A percentile compares a stretch with the other conserved stretches of the same genome.
Evolutionary conservation across 1,140 invertebrate species (phyloP).

Genomic region (Chironomus tepperi): DNA sequence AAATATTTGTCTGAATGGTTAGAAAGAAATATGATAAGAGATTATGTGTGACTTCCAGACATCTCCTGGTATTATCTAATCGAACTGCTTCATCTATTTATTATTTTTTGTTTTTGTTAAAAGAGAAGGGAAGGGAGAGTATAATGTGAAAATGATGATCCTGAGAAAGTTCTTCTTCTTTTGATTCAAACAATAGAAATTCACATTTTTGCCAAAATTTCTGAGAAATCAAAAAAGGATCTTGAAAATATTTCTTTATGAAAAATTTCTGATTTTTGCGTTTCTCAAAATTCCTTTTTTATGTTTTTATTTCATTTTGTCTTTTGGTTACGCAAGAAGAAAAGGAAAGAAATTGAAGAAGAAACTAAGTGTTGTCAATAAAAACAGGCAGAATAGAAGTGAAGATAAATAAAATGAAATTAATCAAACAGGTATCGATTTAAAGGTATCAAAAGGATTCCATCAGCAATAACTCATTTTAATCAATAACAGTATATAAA

Average conservation of each 20-base stretch:
- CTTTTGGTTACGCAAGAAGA: background rate
- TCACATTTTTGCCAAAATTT: conserved; percentile 20
- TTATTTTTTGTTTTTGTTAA: background rate
- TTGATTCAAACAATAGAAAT: conserved; percentile 1
- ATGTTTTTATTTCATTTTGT: background rate
- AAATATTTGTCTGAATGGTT: background rate
- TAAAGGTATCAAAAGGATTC: background rate
- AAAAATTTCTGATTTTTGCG: background rate
- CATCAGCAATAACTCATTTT: conserved; percentile 11
- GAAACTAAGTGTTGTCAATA: background rate
- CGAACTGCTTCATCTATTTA: background rate
- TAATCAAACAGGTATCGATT: background rate
- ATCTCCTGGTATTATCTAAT: background rate
- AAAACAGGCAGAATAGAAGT: background rate
- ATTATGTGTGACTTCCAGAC: background rate
- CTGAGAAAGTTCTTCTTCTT: conserved; percentile 17
- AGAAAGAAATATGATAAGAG: background rate
- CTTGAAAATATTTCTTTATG: background rate
- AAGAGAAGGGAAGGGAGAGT: background rate
- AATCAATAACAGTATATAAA: conserved; percentile 6
- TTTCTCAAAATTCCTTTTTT: background rate
- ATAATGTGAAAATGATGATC: background rate
- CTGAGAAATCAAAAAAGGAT: background rate
- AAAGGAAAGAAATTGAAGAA: too few species aligned
- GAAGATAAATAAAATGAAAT: background rate